Evolutionary conservation across 2,888 invertebrate genomes (phyloP).

Genomic region (Apodemia mormo): DNA sequence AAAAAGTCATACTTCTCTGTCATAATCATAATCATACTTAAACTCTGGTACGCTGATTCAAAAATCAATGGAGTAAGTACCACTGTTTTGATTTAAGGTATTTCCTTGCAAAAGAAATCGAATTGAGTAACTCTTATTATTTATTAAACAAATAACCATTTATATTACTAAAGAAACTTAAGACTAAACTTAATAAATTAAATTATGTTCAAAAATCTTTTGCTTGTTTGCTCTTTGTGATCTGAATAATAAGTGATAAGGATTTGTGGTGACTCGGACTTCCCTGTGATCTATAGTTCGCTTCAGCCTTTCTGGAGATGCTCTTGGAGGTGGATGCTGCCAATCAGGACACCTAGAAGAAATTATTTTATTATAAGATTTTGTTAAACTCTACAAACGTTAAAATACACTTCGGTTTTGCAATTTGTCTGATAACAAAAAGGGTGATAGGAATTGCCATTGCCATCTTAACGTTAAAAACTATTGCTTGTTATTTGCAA

Average conservation of each 20-base stretch:
- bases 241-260: conserved; percentile 30
- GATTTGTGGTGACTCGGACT: conserved; percentile 29
- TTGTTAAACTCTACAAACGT: too few species aligned
- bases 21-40: too few species aligned
- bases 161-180: not conserved
- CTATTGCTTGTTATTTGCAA: too few species aligned
- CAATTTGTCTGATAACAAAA: too few species aligned
- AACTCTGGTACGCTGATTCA: too few species aligned
- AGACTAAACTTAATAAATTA: not conserved
- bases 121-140: not conserved
- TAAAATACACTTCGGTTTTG: too few species aligned
- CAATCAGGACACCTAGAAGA: conserved; percentile 68
- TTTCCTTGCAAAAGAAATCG: too few species aligned
- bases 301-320: conserved; percentile 58
- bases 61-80: too few species aligned
- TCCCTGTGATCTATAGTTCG: conserved; percentile 44
- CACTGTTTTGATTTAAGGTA: too few species aligned
- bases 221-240: conserved; percentile 20
- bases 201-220: not conserved
- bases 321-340: conserved; percentile 55
- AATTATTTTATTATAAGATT: not conserved
- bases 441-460: too few species aligned
- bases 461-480: too few species aligned
- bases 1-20: too few species aligned
- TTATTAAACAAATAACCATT: conserved; percentile 6